Percentiles rank a stretch among this genome's conserved stretches.
Conservation (phyloP, 2,113 vertebrate species). For the Polypterus bichir region DNA sequence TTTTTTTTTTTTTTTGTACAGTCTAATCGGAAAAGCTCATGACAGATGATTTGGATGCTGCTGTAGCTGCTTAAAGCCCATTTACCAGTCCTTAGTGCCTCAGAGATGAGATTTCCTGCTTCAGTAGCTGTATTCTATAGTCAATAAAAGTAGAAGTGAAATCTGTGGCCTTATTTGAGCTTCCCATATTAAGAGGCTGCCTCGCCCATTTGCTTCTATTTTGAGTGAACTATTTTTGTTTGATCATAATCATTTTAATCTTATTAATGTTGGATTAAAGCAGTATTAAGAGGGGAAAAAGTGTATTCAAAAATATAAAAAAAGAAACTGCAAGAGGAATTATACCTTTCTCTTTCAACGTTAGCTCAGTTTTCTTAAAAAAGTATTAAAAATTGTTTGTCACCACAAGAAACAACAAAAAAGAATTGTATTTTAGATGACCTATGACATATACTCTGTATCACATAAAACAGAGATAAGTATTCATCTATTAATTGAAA, state of each 20-base stretch:
- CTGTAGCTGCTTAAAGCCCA: conserved; percentile 7
- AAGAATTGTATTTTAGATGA: no score
- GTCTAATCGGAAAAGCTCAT: not conserved
- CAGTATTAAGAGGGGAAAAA: not conserved
- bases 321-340: no score
- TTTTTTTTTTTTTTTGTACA: not conserved
- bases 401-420: no score
- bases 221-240: not conserved
- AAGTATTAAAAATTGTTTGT: no score
- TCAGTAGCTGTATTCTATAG: conserved; percentile 7
- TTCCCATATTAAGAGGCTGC: not conserved
- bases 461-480: no score
- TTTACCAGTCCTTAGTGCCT: conserved; percentile 3
- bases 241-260: not conserved
- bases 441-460: no score
- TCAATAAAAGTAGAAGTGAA: conserved; percentile 6
- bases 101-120: conserved; percentile 8
- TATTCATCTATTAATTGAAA: no score
- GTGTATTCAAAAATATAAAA: not conserved
- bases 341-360: no score
- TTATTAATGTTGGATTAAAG: not conserved
- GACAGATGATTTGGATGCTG: conserved; percentile 5
- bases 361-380: no score
- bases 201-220: not conserved
- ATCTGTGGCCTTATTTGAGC: conserved; percentile 3